Conservation (phyloP, 1,140 invertebrate species). For the Macrobrachium rosenbergii region DNA sequence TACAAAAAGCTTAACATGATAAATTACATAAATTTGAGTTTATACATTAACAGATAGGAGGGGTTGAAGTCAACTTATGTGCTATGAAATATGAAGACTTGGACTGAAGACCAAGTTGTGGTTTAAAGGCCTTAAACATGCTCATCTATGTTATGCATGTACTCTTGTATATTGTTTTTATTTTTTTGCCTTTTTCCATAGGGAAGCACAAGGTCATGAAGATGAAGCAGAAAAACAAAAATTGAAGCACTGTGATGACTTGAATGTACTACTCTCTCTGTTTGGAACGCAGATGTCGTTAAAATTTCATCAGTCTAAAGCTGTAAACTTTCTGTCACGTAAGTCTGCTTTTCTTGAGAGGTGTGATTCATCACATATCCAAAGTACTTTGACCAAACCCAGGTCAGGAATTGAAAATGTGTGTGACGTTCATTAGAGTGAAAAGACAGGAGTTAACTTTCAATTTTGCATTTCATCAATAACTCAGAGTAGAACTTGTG, state of each 20-base stretch:
- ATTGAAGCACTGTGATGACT: slow-evolving; percentile 35
- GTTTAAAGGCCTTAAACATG: too few relatives aligned
- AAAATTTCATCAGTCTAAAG: background rate
- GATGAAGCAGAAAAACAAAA: background rate
- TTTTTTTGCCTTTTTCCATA: background rate
- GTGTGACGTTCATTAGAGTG: too few relatives aligned
- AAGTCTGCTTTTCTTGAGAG: background rate
- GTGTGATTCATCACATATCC: background rate
- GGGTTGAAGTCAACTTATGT: too few relatives aligned
- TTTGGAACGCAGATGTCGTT: slow-evolving; percentile 30
- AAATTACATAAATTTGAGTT: too few relatives aligned
- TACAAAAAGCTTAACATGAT: too few relatives aligned
- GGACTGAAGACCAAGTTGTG: too few relatives aligned
- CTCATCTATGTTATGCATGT: too few relatives aligned
- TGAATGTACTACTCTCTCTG: slow-evolving; percentile 24
- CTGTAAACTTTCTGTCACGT: slow-evolving; percentile 34
- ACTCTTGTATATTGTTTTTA: background rate
- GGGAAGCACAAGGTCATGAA: background rate
- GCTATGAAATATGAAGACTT: too few relatives aligned
- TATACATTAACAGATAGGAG: too few relatives aligned
- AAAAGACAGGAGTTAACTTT: too few relatives aligned
- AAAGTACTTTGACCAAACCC: background rate
- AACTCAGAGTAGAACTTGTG: too few relatives aligned
- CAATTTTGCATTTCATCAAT: too few relatives aligned
- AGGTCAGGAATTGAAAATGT: background rate